Evolutionary conservation across 2,113 vertebrate genomes (phyloP).

Genomic region (Cairina moschata): DNA sequence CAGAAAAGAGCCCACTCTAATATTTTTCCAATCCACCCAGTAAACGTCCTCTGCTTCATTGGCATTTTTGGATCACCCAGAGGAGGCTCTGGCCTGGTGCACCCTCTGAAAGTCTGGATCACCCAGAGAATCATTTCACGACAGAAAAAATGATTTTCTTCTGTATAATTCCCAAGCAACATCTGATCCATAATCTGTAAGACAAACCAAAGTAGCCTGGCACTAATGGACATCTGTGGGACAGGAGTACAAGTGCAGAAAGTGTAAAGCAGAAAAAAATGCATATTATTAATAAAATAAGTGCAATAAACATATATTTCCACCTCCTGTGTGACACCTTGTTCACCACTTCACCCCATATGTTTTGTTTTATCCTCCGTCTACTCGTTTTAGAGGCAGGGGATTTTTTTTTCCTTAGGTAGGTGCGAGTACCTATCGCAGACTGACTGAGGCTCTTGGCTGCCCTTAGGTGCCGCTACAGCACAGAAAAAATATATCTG

Average conservation of each 20-base stretch:
- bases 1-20: neutral
- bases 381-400: neutral
- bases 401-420: neutral
- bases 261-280: neutral
- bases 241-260: rapidly evolving
- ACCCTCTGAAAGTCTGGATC: neutral
- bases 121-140: neutral
- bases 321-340: neutral
- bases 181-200: neutral
- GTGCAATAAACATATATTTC: neutral
- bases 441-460: neutral
- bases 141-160: neutral
- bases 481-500: slow-evolving; percentile 8
- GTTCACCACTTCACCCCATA: neutral
- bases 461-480: slow-evolving; percentile 63
- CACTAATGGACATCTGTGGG: neutral
- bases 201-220: neutral
- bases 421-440: neutral
- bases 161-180: neutral
- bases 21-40: neutral
- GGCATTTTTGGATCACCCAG: neutral
- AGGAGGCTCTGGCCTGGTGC: neutral
- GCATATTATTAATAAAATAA: neutral
- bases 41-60: neutral
- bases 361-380: neutral